phyloP scores from a whole-genome alignment of 2,113 vertebrate genomes.

The Aythya baeri region DNA sequence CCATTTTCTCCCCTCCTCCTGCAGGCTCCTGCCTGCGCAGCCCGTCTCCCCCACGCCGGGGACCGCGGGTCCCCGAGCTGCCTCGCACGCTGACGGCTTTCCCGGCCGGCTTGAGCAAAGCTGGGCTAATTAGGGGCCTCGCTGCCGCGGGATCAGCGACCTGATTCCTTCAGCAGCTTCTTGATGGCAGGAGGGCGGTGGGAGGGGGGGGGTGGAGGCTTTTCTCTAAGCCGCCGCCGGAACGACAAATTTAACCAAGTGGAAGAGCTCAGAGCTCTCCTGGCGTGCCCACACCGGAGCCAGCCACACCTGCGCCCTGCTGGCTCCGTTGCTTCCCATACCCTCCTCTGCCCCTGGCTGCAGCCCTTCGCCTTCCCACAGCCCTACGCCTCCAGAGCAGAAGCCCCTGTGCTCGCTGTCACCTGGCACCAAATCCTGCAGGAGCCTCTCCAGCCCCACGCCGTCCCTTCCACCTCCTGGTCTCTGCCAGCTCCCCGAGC shows the following conservation, averaged over 20 bases:
- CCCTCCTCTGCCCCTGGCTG: neutral
- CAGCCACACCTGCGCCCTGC: neutral
- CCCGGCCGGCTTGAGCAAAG: neutral
- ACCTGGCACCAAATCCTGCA: neutral
- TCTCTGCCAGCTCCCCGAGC: neutral
- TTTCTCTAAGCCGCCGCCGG: conserved; percentile 21
- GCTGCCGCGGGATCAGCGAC: conserved; percentile 37
- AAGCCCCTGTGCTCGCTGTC: neutral
- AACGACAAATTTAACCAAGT: conserved; percentile 34
- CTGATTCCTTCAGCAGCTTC: conserved; percentile 67
- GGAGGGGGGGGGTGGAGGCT: neutral
- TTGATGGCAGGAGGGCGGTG: neutral
- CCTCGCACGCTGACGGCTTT: neutral
- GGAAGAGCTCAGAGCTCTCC: conserved; percentile 1
- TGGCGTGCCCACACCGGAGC: neutral
- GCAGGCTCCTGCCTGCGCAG: neutral
- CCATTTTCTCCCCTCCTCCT: conserved; percentile 34
- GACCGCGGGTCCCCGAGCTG: neutral
- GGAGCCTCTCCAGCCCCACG: neutral
- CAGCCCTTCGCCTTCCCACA: neutral
- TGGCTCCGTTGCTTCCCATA: neutral
- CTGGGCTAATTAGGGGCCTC: conserved; percentile 46
- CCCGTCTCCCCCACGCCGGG: neutral
- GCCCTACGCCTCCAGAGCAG: neutral
- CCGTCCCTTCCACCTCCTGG: neutral